Evolutionary conservation across 2,797 vertebrate species (phyloP), one percentile per base, ranked within the genome.

Genomic region (Anisognathus igniventris): DNA sequence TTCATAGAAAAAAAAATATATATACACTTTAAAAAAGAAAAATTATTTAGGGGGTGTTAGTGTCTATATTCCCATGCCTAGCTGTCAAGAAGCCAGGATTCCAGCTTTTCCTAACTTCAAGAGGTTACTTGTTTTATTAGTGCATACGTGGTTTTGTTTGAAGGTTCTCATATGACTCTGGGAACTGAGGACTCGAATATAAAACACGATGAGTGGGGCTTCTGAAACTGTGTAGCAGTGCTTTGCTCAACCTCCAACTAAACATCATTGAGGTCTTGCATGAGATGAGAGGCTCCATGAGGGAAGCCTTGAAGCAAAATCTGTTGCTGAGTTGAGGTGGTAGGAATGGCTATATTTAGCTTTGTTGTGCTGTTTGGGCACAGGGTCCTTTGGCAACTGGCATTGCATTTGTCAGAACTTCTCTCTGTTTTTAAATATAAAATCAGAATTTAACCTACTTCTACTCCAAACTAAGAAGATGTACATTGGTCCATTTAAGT

Each of bases 381-480:
- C 2, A 6, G 60, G 27, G 23, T 91, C 47, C 40, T 84, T 62
- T 80, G 51, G 62, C 68, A 70, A 47, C 81, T 72, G 54, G 54
- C 33, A 25, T 27, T 57, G 74, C 68, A 73, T 48, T 66, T 72
- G 12, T 50, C 30, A 19, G 51, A 50, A 21, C 40, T 74, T 88
- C 70, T 81, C 45, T 64, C 77, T 88, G 67, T 90, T 90, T 96
- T 96, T 94, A 82, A 77, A 44, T 92, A 58, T 92, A 88, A 96
- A 95, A 74, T 16, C 23, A n/a, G 88, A 79, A 48, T 91, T 92
- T 88, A 88, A 90, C 47, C 60, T 74, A 5, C 80, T 95, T 92
- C 78, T 50, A 6, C 67, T 92, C 48, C 58, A 82, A 80, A 57
- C 85, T 65, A 53, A 48, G 51, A 61, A 74, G 40, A 14, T 42